Percentiles rank a stretch among this genome's conserved stretches.
These are phyloP conservation scores for Anguilla megastoma DNA, from an alignment of 2,797 vertebrate genomes.

Conservation along the genomic window DNA sequence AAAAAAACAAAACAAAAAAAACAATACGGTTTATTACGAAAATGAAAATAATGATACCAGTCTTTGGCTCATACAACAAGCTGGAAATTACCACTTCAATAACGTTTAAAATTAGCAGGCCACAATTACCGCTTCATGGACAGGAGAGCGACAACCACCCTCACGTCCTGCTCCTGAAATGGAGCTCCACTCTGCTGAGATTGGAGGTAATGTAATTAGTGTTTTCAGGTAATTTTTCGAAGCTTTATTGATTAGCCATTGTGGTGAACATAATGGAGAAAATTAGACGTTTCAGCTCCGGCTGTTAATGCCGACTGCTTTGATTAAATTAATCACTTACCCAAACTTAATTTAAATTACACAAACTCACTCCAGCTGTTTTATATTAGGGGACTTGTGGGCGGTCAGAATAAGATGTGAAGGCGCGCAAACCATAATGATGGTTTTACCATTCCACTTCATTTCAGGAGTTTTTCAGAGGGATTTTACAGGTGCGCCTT, in stretches of 20 bases:
- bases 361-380: conserved; percentile 2
- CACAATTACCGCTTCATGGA: neutral
- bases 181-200: neutral
- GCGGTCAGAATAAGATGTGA: neutral
- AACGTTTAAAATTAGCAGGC: neutral
- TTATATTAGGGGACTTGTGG: neutral
- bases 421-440: neutral
- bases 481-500: neutral
- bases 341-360: conserved; percentile 13
- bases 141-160: neutral
- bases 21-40: neutral
- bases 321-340: conserved; percentile 13
- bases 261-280: conserved; percentile 29
- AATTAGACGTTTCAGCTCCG: neutral
- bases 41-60: neutral
- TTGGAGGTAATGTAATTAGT: conserved; percentile 24
- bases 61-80: neutral
- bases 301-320: conserved; percentile 1
- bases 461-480: neutral
- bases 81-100: neutral
- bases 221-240: conserved; percentile 24
- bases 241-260: conserved; percentile 28
- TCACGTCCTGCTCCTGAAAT: neutral
- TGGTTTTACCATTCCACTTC: neutral
- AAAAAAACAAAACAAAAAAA: neutral